Evolutionary conservation across 2,888 invertebrate genomes (phyloP).

Genomic region (Oxycera nigricornis): DNA sequence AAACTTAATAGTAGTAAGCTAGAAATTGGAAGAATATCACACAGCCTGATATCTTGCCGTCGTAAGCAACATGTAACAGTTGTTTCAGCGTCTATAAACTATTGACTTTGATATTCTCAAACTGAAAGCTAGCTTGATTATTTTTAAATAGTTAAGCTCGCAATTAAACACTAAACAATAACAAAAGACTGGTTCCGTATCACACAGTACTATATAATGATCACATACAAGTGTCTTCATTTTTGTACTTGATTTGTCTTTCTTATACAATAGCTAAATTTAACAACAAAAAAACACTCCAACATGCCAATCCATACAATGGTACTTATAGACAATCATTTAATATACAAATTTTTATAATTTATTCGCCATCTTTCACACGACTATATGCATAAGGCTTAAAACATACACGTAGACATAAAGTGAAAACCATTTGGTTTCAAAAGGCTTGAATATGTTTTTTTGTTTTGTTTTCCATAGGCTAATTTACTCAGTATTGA

Average conservation of each 20-base stretch:
- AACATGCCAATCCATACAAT: background rate
- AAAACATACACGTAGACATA: background rate
- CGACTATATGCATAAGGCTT: background rate
- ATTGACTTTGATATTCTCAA: background rate
- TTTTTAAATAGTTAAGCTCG: background rate
- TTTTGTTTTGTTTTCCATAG: background rate
- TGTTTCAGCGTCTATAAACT: background rate
- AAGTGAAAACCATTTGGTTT: background rate
- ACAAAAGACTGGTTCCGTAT: constrained; percentile 24
- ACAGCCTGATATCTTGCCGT: background rate
- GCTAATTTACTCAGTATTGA: background rate
- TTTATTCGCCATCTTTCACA: background rate
- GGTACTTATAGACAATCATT: background rate
- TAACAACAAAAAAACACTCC: background rate
- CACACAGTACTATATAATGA: background rate
- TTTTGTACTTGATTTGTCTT: too few species aligned
- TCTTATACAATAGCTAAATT: background rate
- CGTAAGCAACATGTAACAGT: background rate
- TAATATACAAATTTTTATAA: background rate
- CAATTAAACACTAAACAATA: background rate
- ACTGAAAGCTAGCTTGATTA: background rate
- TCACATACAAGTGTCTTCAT: background rate
- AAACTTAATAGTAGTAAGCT: constrained; percentile 26
- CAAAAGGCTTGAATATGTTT: background rate
- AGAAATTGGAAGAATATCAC: background rate